phyloP scores from a whole-genome alignment of 2,113 vertebrate species.

The crab-eating macaque (Macaca fascicularis) region DNA sequence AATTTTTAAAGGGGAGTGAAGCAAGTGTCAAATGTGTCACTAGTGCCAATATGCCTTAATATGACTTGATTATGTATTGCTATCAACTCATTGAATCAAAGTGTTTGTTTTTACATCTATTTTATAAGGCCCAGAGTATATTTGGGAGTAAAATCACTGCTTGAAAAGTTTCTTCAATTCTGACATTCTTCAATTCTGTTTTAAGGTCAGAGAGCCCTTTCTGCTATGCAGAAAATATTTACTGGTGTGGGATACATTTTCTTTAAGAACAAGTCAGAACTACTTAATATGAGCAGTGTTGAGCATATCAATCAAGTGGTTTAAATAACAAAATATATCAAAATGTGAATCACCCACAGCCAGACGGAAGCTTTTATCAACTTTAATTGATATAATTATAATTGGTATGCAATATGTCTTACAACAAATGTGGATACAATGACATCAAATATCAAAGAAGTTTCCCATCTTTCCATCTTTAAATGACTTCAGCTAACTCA shows the following conservation, averaged over 20 bases:
- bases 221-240: conserved; percentile 52
- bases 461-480: conserved; percentile 54
- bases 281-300: background rate
- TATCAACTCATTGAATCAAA: background rate
- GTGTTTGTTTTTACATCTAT: background rate
- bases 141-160: background rate
- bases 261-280: conserved; percentile 21
- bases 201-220: conserved; percentile 36
- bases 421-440: conserved; percentile 65
- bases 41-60: background rate
- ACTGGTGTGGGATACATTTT: conserved; percentile 35
- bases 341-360: conserved; percentile 17
- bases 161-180: conserved; percentile 37
- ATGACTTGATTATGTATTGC: background rate
- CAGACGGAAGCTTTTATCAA: conserved; percentile 60
- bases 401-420: conserved; percentile 64
- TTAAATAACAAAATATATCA: conserved; percentile 17
- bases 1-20: background rate
- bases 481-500: background rate
- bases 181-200: conserved; percentile 30
- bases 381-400: conserved; percentile 74
- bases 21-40: background rate
- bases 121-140: background rate
- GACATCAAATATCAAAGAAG: conserved; percentile 70
- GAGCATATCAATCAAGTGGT: background rate